Conservation (phyloP, 2,797 vertebrate species). For the Chloroceryle inda region DNA sequence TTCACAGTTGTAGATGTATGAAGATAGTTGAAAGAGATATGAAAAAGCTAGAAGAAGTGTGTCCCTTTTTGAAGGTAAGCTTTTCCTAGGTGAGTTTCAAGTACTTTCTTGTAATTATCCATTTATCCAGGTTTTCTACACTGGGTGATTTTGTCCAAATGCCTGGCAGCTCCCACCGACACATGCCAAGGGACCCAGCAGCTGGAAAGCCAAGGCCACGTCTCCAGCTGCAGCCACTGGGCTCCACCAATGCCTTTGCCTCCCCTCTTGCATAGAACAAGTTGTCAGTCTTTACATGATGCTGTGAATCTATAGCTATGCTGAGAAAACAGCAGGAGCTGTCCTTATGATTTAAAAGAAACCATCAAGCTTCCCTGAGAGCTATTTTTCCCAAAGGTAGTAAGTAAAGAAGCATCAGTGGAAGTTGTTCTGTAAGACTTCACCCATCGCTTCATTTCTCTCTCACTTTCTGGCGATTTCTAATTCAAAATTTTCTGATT, state of each 20-base stretch:
- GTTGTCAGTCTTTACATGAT: not conserved
- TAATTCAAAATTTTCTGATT: not conserved
- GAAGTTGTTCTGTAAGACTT: not conserved
- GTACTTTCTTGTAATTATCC: not conserved
- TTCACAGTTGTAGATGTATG: accelerated
- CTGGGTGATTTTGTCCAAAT: not conserved
- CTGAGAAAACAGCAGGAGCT: not conserved
- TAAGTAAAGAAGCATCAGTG: not conserved
- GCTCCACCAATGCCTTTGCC: not conserved
- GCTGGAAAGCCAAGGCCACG: not conserved
- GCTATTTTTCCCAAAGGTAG: not conserved
- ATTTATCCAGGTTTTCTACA: not conserved
- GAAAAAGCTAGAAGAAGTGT: accelerated
- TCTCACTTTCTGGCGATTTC: not conserved
- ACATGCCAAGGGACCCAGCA: not conserved
- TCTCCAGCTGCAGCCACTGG: not conserved
- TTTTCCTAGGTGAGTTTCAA: not conserved
- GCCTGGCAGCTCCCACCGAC: not conserved
- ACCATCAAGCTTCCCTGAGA: not conserved
- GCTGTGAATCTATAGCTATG: not conserved
- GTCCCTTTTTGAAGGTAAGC: not conserved
- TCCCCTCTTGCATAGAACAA: accelerated
- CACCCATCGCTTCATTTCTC: not conserved
- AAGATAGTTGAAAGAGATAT: accelerated
- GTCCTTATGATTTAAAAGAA: not conserved